Base-by-base conservation (phyloP, 2,888 invertebrate species). In the Lasioglossum morio region DNA sequence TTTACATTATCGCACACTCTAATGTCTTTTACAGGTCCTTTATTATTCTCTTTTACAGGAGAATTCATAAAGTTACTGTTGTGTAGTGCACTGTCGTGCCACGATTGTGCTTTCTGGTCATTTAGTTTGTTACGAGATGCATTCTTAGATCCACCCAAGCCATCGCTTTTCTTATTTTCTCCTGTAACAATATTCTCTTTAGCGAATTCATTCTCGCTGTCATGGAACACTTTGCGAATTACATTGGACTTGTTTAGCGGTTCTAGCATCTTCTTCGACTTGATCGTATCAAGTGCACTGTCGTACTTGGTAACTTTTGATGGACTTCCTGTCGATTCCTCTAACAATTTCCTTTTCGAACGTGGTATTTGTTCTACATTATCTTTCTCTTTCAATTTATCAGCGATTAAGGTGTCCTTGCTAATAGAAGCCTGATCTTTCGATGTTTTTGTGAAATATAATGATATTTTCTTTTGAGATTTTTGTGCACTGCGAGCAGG, bases 401-500 rank as follows among this genome's bases (percentile, higher is more conserved):
- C 23, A n/a, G n/a, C 23, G 8, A 37, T 5, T 2, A 8, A 30
- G 3, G 5, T 19, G 37, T 48, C 40, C n/a, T 60, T 60, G n/a
- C 12, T 7, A 30, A 40, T 27, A 12, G 4, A 19, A 0, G 23
- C 0, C 0, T 43, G 75, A 69, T 27, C 8, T 14, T 79, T 78
- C 7, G 76, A 12, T 46, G 43, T 23, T 34, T 82, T 85, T 8
- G 43, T n/a, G 37, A 87, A 88, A 60, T 79, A 87, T 5, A 37
- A 53, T 8, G 82, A 88, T 79, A 87, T 85, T 63, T 88, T 88
- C 16, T 37, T 76, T 23, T 87, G 87, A 27, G 79, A 72, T 23
- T 46, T 69, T 23, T 78, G 72, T 4, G 3, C 30, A 48, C 16
- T 12, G 27, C 48, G 34, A 43, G 4, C 23, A 14, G 46, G 4